Percentiles rank a stretch among this genome's conserved stretches.
Conservation (phyloP, 1,140 invertebrate species). For the Paraescarpia echinospica region DNA sequence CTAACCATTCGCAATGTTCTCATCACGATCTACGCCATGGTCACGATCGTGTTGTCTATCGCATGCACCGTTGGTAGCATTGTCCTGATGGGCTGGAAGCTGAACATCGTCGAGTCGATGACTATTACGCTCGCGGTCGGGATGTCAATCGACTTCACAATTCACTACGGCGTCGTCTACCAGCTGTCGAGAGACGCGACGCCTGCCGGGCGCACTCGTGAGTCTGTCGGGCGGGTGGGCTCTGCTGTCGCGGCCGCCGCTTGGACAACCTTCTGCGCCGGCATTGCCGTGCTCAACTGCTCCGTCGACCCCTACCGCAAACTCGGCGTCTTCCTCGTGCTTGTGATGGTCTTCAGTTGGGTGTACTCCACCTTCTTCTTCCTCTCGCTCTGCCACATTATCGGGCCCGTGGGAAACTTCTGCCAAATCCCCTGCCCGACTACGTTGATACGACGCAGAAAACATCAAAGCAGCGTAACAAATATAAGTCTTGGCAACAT, state of each 20-base stretch:
- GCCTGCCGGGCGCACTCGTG: constrained; percentile 40
- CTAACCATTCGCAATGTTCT: constrained; percentile 82
- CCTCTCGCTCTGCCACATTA: constrained; percentile 72
- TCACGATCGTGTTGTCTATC: constrained; percentile 85
- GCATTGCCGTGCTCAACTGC: constrained; percentile 84
- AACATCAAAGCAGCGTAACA: background rate
- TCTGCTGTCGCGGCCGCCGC: constrained; percentile 91
- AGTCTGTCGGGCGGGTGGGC: constrained; percentile 73
- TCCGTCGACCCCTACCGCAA: constrained; percentile 89
- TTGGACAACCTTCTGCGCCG: constrained; percentile 85
- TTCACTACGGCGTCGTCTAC: constrained; percentile 91
- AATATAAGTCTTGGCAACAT: background rate
- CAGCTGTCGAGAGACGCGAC: constrained; percentile 60
- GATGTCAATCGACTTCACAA: constrained; percentile 93
- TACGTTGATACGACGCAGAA: background rate
- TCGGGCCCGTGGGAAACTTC: constrained; percentile 59
- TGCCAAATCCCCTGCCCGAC: constrained; percentile 49
- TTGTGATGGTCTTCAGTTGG: constrained; percentile 90
- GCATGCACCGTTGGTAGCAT: constrained; percentile 81
- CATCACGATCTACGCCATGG: constrained; percentile 81
- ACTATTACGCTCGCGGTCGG: constrained; percentile 93
- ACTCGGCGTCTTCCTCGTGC: constrained; percentile 88
- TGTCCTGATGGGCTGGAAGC: constrained; percentile 88
- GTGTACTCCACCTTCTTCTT: constrained; percentile 92
- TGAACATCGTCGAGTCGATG: constrained; percentile 93